Evolutionary conservation across 2,888 invertebrate species (phyloP), one percentile per base, ranked within the genome.

Genomic region (Hydroisotoma schaefferi): DNA sequence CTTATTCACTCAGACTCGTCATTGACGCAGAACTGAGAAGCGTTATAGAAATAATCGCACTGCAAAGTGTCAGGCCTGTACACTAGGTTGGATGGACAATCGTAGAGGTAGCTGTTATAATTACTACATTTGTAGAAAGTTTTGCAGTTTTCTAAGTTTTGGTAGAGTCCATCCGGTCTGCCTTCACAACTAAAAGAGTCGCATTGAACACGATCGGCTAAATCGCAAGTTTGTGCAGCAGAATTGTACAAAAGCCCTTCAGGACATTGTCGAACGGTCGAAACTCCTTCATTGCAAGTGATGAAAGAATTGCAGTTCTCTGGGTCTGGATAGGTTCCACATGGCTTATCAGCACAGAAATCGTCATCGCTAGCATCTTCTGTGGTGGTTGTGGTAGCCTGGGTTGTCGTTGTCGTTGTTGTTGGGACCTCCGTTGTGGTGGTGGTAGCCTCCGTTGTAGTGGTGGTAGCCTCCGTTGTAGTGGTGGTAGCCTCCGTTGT

Each of bases 11-110:
- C n/a, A 40, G 5, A 15, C n/a, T 52, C 52, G 8, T 38, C 52
- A 33, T 52, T 52, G 10, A 52, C 52, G 15, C 52, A 52, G 33
- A 52, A 52, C 15, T 52, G 52, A 20, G 12, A n/a, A 37, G 37
- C 52, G 38, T 52, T 52, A n/a, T 22, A 23, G 8, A 6, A 25
- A 8, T 37, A 52, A n/a, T 52, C 52, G 37, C 52, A 52, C 29
- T 38, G 38, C 12, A 5, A 25, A 10, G n/a, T 38, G 25, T 52
- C 52, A 1, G 52, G 52, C 22, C 38, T 33, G 43, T 65, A 69
- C 20, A 67, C 55, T 15, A 67, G 59, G 28, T 55, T 43, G 40
- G 49, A 33, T 5, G 65, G 63, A 55, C 68, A 68, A 12, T 48
- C 51, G 27, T 55, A 61, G 2, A 58, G 55, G 25, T 63, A 63